Evolutionary conservation across 1,140 invertebrate genomes (phyloP).

Genomic region (Calosoma granatense): DNA sequence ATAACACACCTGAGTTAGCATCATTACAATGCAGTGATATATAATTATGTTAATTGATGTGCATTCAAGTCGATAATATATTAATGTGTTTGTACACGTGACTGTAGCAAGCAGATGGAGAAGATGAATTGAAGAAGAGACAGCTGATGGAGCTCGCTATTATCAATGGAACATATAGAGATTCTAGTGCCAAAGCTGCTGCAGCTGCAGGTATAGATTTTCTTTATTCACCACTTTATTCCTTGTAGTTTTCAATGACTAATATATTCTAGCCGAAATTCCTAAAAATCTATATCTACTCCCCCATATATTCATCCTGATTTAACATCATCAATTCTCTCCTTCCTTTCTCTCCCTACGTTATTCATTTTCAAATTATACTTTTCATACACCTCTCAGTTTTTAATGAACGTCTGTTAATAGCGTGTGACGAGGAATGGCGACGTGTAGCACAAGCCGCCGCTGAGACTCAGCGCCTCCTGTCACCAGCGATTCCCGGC

Average conservation of each 20-base stretch:
- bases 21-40: too few relatives aligned
- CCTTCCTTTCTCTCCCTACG: too few relatives aligned
- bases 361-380: too few relatives aligned
- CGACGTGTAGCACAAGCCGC: constrained; percentile 59
- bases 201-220: constrained; percentile 49
- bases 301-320: neutral
- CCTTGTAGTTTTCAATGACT: too few relatives aligned
- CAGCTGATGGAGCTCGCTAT: constrained; percentile 99
- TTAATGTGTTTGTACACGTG: neutral
- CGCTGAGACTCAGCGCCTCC: constrained; percentile 63
- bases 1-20: neutral
- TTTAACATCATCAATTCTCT: too few relatives aligned
- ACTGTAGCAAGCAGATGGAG: constrained; percentile 88
- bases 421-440: constrained; percentile 68
- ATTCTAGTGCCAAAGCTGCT: constrained; percentile 79
- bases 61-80: too few relatives aligned
- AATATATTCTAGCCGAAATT: too few relatives aligned
- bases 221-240: constrained; percentile 10
- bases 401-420: constrained; percentile 12
- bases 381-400: neutral
- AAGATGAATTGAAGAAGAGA: constrained; percentile 98
- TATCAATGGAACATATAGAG: constrained; percentile 98
- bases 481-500: constrained; percentile 51
- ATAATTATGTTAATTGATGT: too few relatives aligned
- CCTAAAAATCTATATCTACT: neutral